Base-by-base conservation (phyloP, 2,113 vertebrate genomes). In the Salvelinus fontinalis region DNA sequence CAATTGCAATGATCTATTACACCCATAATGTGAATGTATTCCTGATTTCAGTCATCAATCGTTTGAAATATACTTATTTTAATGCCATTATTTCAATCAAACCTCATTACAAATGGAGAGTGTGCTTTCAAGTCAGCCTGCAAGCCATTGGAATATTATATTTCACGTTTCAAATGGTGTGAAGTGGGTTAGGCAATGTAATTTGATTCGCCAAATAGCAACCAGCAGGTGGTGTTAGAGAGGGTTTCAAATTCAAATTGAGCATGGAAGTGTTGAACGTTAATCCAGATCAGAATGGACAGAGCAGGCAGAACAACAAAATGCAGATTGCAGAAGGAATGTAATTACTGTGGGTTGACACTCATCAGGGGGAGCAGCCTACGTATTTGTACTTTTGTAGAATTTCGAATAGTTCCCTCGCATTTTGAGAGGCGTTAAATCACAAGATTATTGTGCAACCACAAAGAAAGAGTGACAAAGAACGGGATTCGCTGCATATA, bases 191-290 rank as follows among this genome's bases (percentile, higher is more conserved):
- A 11, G 5, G 18, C 5, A 3, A 44, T 73, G 70, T 29, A n/a
- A 77, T 77, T 7, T 78, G 76, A 62, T 20, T 60, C 8, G 71
- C 57, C 11, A 20, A 51, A 31, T 66, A 9, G 71, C 67, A 70
- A 27, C 89, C 91, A 69, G 51, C 59, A 76, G 91, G 31, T 67
- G 90, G 89, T 83, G 85, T 73, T 49, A 44, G 6, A 73, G 87
- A 81, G 70, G 16, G 77, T 68, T 68, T 76, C 51, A 2, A 31
- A 65, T n/a, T 75, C 75, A 73, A 34, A 3, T 78, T 49, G 73
- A 70, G 48, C 59, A 65, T 68, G 54, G 59, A 5, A 78, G 81
- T 74, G 75, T 70, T 85, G 76, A 86, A 78, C 79, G 80, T 80
- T 82, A 81, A 89, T 27, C 83, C 81, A 81, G 79, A 76, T 71